A percentile compares a stretch with the other conserved stretches of the same genome.
phyloP scores from a whole-genome alignment of 2,888 invertebrate genomes.

The Idaea straminata region DNA sequence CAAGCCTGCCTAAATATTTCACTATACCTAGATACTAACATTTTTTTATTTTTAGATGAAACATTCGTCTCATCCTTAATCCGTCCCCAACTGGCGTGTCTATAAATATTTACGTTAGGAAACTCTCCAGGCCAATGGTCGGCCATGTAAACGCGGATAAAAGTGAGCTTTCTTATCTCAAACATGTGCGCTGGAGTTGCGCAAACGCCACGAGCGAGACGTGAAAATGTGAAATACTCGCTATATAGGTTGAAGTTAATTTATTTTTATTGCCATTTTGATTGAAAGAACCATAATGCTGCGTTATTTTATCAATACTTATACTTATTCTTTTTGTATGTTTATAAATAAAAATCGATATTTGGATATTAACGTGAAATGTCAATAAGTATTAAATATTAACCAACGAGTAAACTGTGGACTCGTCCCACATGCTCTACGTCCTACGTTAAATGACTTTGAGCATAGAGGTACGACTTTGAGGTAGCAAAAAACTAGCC shows the following conservation, averaged over 20 bases:
- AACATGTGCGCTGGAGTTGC: slow-evolving; percentile 64
- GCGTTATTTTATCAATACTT: not conserved
- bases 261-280: not conserved
- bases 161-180: slow-evolving; percentile 75
- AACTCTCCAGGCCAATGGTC: slow-evolving; percentile 75
- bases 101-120: slow-evolving; percentile 79
- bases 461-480: too few species aligned
- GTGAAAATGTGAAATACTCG: slow-evolving; percentile 26
- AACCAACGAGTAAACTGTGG: not conserved
- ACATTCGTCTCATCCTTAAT: slow-evolving; percentile 12
- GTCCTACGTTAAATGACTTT: too few species aligned
- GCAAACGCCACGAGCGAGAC: slow-evolving; percentile 49
- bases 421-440: too few species aligned
- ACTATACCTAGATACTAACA: too few species aligned
- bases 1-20: too few species aligned
- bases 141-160: slow-evolving; percentile 70
- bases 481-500: too few species aligned
- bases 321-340: not conserved
- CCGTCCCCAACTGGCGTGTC: slow-evolving; percentile 40
- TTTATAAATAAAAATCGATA: not conserved
- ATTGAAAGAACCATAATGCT: slow-evolving; percentile 9
- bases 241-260: slow-evolving; percentile 29
- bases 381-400: not conserved
- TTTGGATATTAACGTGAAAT: not conserved
- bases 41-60: not conserved